A percentile compares a stretch with the other conserved stretches of the same genome.
Evolutionary conservation across 2,888 invertebrate genomes (phyloP).

Genomic region (Meganola albula): DNA sequence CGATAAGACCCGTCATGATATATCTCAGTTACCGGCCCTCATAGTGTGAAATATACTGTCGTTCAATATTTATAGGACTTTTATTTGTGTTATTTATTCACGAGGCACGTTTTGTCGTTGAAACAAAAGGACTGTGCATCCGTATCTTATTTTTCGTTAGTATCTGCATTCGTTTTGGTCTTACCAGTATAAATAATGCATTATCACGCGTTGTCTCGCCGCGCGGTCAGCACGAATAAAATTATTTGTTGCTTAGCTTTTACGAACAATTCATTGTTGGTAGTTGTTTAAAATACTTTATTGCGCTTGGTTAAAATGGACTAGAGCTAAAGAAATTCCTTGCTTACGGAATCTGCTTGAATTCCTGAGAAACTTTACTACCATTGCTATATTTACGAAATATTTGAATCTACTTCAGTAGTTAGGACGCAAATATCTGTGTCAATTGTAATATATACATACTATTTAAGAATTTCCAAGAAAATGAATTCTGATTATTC

Average conservation of each 20-base stretch:
- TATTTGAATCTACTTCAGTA: no score
- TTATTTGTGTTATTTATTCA: conserved; percentile 75
- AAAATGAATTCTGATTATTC: no score
- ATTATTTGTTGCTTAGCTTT: conserved; percentile 56
- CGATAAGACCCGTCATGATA: conserved; percentile 64
- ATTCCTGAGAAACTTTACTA: no score
- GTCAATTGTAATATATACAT: no score
- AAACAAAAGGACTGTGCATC: conserved; percentile 56
- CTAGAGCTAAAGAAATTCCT: conserved; percentile 3
- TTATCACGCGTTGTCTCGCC: conserved; percentile 65
- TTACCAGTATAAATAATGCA: conserved; percentile 75
- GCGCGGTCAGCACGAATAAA: conserved; percentile 49
- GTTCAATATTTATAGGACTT: conserved; percentile 73
- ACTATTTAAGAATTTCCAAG: no score
- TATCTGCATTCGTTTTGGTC: conserved; percentile 72
- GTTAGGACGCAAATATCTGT: no score
- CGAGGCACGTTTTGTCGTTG: conserved; percentile 60
- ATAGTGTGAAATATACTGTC: conserved; percentile 72
- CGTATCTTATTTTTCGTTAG: conserved; percentile 66
- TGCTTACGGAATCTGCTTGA: conserved; percentile 5
- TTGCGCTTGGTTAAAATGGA: conserved; percentile 17
- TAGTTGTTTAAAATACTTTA: conserved; percentile 24
- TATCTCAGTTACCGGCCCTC: conserved; percentile 61
- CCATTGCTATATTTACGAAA: no score
- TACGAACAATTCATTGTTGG: conserved; percentile 33